Base-by-base conservation (phyloP, 1,140 invertebrate genomes). In the Physella acuta region DNA sequence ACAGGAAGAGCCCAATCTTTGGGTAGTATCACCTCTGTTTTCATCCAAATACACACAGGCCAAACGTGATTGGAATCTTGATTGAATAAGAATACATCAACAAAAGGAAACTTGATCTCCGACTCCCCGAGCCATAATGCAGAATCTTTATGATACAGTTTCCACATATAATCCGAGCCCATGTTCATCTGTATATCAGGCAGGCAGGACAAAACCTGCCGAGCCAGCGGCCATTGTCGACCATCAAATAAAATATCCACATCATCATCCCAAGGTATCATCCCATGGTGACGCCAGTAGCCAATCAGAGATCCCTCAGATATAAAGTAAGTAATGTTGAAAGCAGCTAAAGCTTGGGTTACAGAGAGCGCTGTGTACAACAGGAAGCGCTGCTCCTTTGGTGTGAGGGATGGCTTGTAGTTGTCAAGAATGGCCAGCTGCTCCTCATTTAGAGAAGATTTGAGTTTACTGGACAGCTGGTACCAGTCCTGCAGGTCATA, bases 211-310 rank as follows among this genome's bases (percentile, higher is more conserved):
- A 74, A 61, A 11, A 71, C 74, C 17, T 69, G 51, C 11, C 34
- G 33, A 14, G 71, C 60, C 34, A 59, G 31, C 0, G 49, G 52
- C 56, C 70, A 71, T 36, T 79, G 68, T 30, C 63, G 37, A 24
- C 56, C 64, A 33, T 73, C 53, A 39, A 78, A 64, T 20, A 73
- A 55, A 28, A 79, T 51, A 51, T 79, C 77, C 20, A 75, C 68
- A 60, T 79, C 77, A 53, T 79, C 77, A 66, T 79, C 77, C 77
- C 76, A 79, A 8, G 77, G 77, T 16, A 78, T 73, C 1, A 72
- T 33, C 1, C 76, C 76, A 33, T 77, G 74, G 56, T 79, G 77
- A n/a, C 77, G 72, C 59, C 73, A 71, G 17, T 75, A 70, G 1
- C 77, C 77, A n/a, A 78, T 69, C 20, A 78, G 51, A 20, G 74